A percentile compares a stretch with the other conserved stretches of the same genome.
These are phyloP conservation scores for Tragelaphus strepsiceros DNA, from an alignment of 2,113 vertebrate species.

Conservation along the genomic window DNA sequence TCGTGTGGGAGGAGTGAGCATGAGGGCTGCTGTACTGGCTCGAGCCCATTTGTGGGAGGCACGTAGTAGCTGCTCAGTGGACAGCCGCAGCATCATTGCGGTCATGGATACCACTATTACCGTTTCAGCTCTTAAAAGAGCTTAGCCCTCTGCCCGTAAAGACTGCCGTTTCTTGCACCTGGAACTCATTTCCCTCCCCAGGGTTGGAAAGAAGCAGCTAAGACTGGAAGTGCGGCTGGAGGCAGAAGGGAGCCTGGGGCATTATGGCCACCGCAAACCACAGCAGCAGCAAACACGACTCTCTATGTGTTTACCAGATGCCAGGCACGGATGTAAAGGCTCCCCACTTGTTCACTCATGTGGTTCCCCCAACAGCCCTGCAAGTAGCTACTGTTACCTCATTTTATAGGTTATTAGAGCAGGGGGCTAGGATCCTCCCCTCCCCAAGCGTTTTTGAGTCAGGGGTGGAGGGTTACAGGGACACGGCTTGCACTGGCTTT, in stretches of 20 bases:
- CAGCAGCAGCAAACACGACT: accelerated
- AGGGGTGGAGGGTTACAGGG: not conserved
- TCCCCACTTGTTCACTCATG: accelerated
- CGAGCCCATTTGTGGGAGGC: not conserved
- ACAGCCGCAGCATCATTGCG: accelerated
- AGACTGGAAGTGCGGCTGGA: not conserved
- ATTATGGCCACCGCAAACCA: accelerated
- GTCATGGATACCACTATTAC: not conserved
- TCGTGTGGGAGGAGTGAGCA: accelerated
- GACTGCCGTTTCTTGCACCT: not conserved
- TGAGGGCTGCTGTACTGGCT: accelerated
- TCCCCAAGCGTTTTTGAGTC: accelerated
- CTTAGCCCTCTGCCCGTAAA: not conserved
- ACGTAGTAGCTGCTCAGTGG: accelerated
- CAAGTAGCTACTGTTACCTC: too few species aligned
- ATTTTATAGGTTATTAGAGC: not conserved
- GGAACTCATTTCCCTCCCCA: not conserved
- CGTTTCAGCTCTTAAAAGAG: not conserved
- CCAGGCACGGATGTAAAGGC: too few species aligned
- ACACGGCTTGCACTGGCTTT: not conserved
- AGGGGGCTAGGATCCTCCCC: not conserved
- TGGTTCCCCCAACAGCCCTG: not conserved
- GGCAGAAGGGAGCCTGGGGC: not conserved
- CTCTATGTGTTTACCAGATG: accelerated
- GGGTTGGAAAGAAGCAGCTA: not conserved